phyloP scores from a whole-genome alignment of 2,797 vertebrate species.

The Passerculus sandwichensis region DNA sequence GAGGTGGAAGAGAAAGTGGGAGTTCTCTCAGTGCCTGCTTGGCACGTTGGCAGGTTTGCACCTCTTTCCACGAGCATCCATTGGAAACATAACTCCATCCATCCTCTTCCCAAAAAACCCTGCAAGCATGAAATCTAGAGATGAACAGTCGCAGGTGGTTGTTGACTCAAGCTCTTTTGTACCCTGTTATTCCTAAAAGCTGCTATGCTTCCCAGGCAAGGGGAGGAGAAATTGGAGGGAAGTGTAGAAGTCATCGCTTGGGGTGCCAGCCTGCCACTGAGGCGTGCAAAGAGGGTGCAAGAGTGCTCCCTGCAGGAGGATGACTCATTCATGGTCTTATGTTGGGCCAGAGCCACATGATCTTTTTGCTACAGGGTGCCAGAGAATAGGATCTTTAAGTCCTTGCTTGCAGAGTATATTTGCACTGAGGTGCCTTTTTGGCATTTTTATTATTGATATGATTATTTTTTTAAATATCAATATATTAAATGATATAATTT shows the following conservation, averaged over 20 bases:
- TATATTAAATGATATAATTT: neutral
- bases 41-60: neutral
- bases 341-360: neutral
- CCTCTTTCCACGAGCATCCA: neutral
- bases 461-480: neutral
- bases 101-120: neutral
- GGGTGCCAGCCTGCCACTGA: neutral
- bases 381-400: neutral
- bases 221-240: neutral
- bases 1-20: neutral
- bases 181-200: neutral
- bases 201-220: neutral
- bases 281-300: neutral
- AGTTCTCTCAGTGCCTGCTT: neutral
- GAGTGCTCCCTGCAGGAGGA: slow-evolving; percentile 32
- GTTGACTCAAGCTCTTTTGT: slow-evolving; percentile 10
- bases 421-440: neutral
- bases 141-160: neutral
- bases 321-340: neutral
- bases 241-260: neutral
- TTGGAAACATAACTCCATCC: neutral
- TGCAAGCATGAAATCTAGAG: slow-evolving; percentile 16
- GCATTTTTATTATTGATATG: neutral
- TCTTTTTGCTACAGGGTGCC: neutral
- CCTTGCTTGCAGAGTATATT: neutral